These are phyloP conservation scores for Tipula vernalis DNA, from an alignment of 2,888 invertebrate genomes.

Conservation along the genomic window DNA sequence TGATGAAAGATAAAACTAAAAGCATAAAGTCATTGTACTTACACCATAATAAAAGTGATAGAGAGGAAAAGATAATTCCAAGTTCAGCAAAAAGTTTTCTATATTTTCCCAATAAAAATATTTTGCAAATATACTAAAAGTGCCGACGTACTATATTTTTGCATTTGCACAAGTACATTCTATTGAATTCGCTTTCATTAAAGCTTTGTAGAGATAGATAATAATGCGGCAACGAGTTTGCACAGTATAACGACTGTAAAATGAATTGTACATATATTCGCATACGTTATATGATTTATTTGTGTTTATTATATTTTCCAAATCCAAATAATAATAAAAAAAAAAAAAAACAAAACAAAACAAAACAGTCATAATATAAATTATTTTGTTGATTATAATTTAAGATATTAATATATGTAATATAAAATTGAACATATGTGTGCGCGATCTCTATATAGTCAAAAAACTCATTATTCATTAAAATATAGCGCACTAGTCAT, in stretches of 20 bases:
- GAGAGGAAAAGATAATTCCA: not conserved
- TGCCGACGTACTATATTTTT: not conserved
- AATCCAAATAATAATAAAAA: not conserved
- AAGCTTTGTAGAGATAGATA: not conserved
- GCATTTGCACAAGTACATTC: not conserved
- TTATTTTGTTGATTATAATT: not conserved
- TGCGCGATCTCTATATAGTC: not conserved
- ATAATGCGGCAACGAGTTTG: not conserved
- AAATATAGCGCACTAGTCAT: not conserved
- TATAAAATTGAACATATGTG: not conserved
- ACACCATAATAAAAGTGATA: not conserved
- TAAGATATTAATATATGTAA: not conserved
- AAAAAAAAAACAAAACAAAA: too few species aligned
- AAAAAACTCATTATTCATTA: not conserved
- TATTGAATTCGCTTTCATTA: not conserved
- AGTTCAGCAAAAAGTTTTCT: not conserved
- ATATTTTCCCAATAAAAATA: not conserved
- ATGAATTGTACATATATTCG: not conserved
- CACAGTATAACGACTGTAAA: not conserved
- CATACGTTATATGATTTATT: not conserved
- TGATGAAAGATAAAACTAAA: not conserved
- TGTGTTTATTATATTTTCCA: not conserved
- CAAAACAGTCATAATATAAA: not conserved
- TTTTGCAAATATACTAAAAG: not conserved
- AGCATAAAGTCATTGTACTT: not conserved